phyloP scores from a whole-genome alignment of 2,888 invertebrate genomes.

The Hecatera dysodea region DNA sequence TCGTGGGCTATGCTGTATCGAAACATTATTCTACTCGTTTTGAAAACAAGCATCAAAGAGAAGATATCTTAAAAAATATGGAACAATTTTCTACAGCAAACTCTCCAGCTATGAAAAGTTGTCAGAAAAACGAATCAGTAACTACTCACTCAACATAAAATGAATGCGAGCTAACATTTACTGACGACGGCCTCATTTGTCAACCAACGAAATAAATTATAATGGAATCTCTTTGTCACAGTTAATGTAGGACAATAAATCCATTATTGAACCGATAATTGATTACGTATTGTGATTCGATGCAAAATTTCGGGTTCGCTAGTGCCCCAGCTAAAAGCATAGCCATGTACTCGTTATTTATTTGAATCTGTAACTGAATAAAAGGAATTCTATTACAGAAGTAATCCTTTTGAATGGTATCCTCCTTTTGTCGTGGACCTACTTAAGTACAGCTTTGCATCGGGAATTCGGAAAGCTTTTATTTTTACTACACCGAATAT shows the following conservation, averaged over 20 bases:
- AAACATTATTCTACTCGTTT: too few relatives aligned
- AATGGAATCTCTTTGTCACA: slow-evolving; percentile 53
- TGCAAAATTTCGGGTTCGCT: slow-evolving; percentile 58
- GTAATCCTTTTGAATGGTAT: slow-evolving; percentile 43
- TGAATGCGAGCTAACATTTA: slow-evolving; percentile 14
- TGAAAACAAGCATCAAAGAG: too few relatives aligned
- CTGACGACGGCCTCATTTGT: slow-evolving; percentile 36
- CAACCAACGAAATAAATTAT: slow-evolving; percentile 50
- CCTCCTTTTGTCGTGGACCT: slow-evolving; percentile 42
- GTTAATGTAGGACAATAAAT: slow-evolving; percentile 51
- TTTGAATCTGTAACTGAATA: slow-evolving; percentile 55
- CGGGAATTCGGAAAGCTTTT: slow-evolving; percentile 23
- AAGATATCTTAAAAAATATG: not conserved
- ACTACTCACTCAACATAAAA: slow-evolving; percentile 26
- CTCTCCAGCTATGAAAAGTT: not conserved
- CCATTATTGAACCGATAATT: slow-evolving; percentile 61
- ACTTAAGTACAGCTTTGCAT: slow-evolving; percentile 39
- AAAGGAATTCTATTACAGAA: slow-evolving; percentile 49
- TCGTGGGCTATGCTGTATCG: too few relatives aligned
- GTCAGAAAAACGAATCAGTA: not conserved
- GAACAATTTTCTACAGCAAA: not conserved
- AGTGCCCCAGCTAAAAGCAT: slow-evolving; percentile 58
- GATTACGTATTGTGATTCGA: slow-evolving; percentile 63
- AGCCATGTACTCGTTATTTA: slow-evolving; percentile 63
- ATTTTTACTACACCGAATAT: slow-evolving; percentile 25